phyloP scores from a whole-genome alignment of 2,888 invertebrate species.

The Meghimatium bilineatum region DNA sequence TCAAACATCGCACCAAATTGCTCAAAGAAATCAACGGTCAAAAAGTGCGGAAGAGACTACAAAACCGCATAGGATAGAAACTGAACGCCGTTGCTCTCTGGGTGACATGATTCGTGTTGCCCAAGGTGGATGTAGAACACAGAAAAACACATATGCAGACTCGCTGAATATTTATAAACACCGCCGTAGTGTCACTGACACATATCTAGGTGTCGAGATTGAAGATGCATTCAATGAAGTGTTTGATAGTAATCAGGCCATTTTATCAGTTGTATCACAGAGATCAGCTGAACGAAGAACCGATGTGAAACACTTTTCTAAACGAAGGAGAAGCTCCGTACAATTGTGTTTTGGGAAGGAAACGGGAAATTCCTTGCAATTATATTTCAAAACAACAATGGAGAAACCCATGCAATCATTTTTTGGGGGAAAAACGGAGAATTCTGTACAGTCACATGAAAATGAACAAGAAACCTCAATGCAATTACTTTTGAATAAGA shows the following conservation, averaged over 20 bases:
- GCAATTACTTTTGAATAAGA: too few relatives aligned
- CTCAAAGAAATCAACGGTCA: slow-evolving; percentile 4
- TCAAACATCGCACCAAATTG: not conserved
- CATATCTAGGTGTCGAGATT: slow-evolving; percentile 49
- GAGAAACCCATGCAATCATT: too few relatives aligned
- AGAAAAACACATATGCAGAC: slow-evolving; percentile 18
- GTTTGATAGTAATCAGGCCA: slow-evolving; percentile 33
- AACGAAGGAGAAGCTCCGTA: slow-evolving; percentile 24
- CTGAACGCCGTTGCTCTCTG: slow-evolving; percentile 29
- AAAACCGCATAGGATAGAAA: not conserved
- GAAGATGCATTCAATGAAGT: slow-evolving; percentile 38
- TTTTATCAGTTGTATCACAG: slow-evolving; percentile 46
- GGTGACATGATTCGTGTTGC: slow-evolving; percentile 42
- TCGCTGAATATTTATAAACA: slow-evolving; percentile 51
- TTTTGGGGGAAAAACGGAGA: too few relatives aligned
- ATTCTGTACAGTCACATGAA: too few relatives aligned
- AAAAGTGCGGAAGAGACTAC: slow-evolving; percentile 20
- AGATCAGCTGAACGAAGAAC: not conserved
- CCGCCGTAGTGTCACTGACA: slow-evolving; percentile 49
- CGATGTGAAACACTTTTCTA: slow-evolving; percentile 25
- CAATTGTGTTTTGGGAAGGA: slow-evolving; percentile 9
- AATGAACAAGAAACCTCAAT: too few relatives aligned
- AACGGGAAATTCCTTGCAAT: not conserved
- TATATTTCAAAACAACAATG: too few relatives aligned
- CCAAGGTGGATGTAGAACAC: not conserved